Evolutionary conservation across 2,113 vertebrate species (phyloP).

Genomic region (Pimephales promelas): DNA sequence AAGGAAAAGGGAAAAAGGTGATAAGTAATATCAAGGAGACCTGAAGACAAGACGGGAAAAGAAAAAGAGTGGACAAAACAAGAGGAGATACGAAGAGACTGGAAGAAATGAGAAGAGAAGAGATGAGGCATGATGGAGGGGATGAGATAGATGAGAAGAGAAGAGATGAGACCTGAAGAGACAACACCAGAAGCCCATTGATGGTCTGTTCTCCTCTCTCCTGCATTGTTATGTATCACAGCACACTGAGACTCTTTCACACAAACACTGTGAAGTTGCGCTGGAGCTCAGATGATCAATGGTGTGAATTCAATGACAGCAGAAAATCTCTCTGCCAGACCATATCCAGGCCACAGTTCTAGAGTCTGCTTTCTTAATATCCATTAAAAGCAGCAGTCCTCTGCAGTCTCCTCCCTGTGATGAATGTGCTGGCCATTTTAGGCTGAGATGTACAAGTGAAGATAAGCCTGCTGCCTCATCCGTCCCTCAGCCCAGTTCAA

Average conservation of each 20-base stretch:
- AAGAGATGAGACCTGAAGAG: background rate
- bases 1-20: too few relatives aligned
- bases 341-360: conserved; percentile 3
- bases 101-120: background rate
- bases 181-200: background rate
- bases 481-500: conserved; percentile 8
- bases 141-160: background rate
- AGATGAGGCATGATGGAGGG: too few relatives aligned
- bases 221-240: conserved; percentile 24
- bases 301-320: conserved; percentile 33
- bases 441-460: conserved; percentile 44
- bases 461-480: conserved; percentile 41
- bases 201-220: background rate
- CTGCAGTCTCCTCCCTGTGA: conserved; percentile 12
- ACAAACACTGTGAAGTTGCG: conserved; percentile 4
- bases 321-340: conserved; percentile 32
- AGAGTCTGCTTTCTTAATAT: conserved; percentile 34
- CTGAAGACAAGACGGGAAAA: too few relatives aligned
- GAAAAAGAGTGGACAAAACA: background rate
- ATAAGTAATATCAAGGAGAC: too few relatives aligned
- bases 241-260: background rate
- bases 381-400: conserved; percentile 44
- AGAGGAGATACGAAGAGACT: background rate
- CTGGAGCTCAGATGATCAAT: conserved; percentile 41
- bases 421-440: conserved; percentile 42